These are phyloP conservation scores for Colletes collaris DNA, from an alignment of 2,888 invertebrate species.

Conservation along the genomic window DNA sequence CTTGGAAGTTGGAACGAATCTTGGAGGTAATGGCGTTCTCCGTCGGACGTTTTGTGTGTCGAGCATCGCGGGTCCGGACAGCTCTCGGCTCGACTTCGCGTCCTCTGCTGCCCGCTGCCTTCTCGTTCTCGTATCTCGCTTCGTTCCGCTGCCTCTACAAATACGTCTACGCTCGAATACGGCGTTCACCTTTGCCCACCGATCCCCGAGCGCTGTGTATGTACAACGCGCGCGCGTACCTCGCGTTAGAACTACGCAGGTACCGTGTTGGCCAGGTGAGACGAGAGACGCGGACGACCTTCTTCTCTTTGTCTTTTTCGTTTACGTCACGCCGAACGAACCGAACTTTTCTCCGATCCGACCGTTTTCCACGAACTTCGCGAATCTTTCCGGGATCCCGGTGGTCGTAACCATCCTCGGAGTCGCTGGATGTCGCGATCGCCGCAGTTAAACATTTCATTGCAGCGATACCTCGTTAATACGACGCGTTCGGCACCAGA, in stretches of 20 bases:
- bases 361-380: neutral
- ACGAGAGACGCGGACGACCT: constrained; percentile 11
- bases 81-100: constrained; percentile 47
- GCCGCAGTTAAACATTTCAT: too few relatives aligned
- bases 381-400: neutral
- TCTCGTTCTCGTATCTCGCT: constrained; percentile 1
- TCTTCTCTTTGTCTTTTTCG: constrained; percentile 25
- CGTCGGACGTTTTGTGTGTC: constrained; percentile 57
- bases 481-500: too few relatives aligned
- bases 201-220: constrained; percentile 45
- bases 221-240: constrained; percentile 55
- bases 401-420: too few relatives aligned
- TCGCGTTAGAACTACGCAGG: constrained; percentile 58
- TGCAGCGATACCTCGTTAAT: too few relatives aligned
- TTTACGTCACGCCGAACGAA: constrained; percentile 37
- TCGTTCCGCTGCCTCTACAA: constrained; percentile 47
- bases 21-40: constrained; percentile 63
- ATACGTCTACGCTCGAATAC: constrained; percentile 48
- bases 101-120: constrained; percentile 24
- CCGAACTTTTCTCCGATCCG: neutral
- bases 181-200: constrained; percentile 51
- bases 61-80: constrained; percentile 60
- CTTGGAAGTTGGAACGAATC: constrained; percentile 74
- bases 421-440: too few relatives aligned
- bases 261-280: constrained; percentile 12